Base-by-base conservation (phyloP, 2,888 invertebrate genomes). In the Pelosia muscerda region DNA sequence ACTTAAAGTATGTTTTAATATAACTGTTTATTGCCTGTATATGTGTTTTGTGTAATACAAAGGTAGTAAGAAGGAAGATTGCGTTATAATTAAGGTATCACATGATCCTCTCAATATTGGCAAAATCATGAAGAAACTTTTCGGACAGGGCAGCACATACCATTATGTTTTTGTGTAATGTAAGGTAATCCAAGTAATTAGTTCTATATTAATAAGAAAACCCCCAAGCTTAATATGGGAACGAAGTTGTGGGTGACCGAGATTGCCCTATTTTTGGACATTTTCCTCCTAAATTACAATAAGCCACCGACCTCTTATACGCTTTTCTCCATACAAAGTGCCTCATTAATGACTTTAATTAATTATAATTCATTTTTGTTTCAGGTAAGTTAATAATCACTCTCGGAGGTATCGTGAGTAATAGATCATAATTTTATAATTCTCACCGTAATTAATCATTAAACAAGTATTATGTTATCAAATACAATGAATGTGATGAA, bases 371-470 rank as follows among this genome's bases (percentile, higher is more conserved):
- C 28, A 49, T 60, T 66, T 58, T 83, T 79, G 78, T 84, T 84
- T 63, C 83, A 84, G 84, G 84, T 84, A 81, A 81, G 84, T 22
- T 26, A 26, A 22, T 9, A n/a, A 54, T 28, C 11, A 19, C 66
- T 59, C 26, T 3, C 19, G 13, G n/a, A 55, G 66, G 34, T 68
- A 59, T 57, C 26, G 84, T 82, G 73, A 78, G 81, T 81, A 56
- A 28, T 34, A 38, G 1, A 38, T 15, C 15, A 3, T 19, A 42
- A 42, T 42, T 42, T 25, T 55, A 55, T 23, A 23, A 22, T 23
- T 23, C 54, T 22, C 22, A 0, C 6, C 22, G 22, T 22, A 53
- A 10, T 53, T 53, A 9, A 22, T 54, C 26, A 23, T 11, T 9
- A 54, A 60, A 55, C 19, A 58, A 31, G 13, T 42, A 53, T 31